Evolutionary conservation across 2,888 invertebrate species (phyloP), one percentile per base, ranked within the genome.

Genomic region (Tuta absoluta): DNA sequence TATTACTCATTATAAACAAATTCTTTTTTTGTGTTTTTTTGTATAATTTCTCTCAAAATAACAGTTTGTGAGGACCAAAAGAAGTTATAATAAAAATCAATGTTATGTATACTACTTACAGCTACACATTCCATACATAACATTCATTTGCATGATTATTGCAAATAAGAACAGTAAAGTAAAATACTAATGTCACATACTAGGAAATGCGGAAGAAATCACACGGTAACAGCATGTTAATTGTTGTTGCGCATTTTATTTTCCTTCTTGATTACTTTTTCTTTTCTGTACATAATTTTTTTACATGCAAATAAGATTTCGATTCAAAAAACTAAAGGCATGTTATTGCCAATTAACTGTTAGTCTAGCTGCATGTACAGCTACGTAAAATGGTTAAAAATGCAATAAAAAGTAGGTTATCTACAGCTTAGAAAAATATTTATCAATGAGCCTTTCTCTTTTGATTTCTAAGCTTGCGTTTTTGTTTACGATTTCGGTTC

Each of bases 381-480:
- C 33, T 51, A 23, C 11, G 11, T 21, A 51, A 53, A 33, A 53
- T 62, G 10, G 56, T 19, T 37, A 28, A 58, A 63, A 66, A 65
- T 64, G 57, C 57, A 71, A 72, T 70, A 59, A 68, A 56, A 75
- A 71, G 80, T 85, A 83, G 85, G 85, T 84, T 85, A 84, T 73
- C 74, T 71, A 69, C 71, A 71, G 62, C 19, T 21, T 37, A 63
- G 48, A 72, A 74, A 68, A 75, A 73, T 72, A 75, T 71, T 68
- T 61, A 69, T 76, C 73, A 79, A 72, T 73, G 72, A 71, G 74
- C 82, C 85, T 85, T 85, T 85, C 85, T 85, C 84, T 84, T 85
- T 78, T 75, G 68, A 17, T 49, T 61, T 49, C 45, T 10, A n/a
- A 17, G 12, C 61, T 24, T 48, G 37, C 37, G 21, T 38, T 11